Evolutionary conservation across 2,797 vertebrate genomes (phyloP), one percentile per base, ranked within the genome.

Genomic region (Sciurus carolinensis): DNA sequence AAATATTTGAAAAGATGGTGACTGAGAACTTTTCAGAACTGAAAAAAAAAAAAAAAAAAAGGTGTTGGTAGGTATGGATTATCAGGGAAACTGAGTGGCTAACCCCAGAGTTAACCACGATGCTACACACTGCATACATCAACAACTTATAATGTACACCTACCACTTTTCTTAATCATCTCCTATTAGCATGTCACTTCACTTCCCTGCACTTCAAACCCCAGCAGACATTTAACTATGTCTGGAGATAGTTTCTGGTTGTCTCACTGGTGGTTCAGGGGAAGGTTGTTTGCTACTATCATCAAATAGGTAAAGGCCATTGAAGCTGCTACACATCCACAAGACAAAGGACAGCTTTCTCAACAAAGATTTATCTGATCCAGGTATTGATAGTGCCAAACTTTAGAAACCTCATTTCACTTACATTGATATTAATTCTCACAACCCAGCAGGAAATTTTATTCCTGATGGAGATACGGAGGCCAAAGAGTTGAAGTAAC

Each of bases 21-120:
- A 28, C 13, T 85, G 44, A 91, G 36, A 85, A 73, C 44, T 81
- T 71, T 96, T 91, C 59, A 87, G 54, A 97, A 62, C 47, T 80
- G 47, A 66, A 54, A 84, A n/a, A 36, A 36, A 36, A 2, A 36
- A 36, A 2, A 36, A 36, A 66, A 54, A 84, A n/a, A 82, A 57
- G 7, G 26, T 2, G 80, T 39, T 5, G 20, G 36, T 79, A 83
- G 52, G 10, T 13, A 71, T 33, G 5, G 1, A 0, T 67, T 59
- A 80, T 47, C 64, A 84, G 54, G 90, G 28, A 83, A 86, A 67
- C 54, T 28, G 82, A 80, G 28, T 54, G 10, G 5, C 26, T 67
- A 75, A 71, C 13, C 15, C 57, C 57, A 0, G 1, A 30, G 50
- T 73, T 72, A 67, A 47, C 17, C 83, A 52, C 52, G 71, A 22